A percentile compares a stretch with the other conserved stretches of the same genome.
These are phyloP conservation scores for Pyrocoelia pectoralis DNA, from an alignment of 2,888 invertebrate genomes.

Conservation along the genomic window DNA sequence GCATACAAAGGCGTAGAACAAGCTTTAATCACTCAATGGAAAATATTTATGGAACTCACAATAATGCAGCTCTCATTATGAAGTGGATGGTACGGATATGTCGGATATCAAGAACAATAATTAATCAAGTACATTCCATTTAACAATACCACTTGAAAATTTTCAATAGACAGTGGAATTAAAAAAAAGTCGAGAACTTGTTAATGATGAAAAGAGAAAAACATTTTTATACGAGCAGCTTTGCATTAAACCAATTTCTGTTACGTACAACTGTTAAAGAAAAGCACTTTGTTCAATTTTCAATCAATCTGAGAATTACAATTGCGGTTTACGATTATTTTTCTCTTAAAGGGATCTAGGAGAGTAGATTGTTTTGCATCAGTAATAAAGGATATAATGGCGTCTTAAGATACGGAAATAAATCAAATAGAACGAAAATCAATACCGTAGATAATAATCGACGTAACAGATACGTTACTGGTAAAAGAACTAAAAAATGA, in stretches of 20 bases:
- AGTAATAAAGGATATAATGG: constrained; percentile 20
- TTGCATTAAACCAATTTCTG: no score
- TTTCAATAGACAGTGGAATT: not conserved
- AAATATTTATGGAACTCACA: no score
- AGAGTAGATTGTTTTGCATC: constrained; percentile 23
- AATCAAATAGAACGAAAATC: constrained; percentile 17
- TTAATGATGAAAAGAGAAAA: not conserved
- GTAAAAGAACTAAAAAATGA: constrained; percentile 43
- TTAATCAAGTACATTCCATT: no score
- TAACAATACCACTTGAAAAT: not conserved
- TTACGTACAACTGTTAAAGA: not conserved
- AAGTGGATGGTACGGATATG: no score
- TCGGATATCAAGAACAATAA: no score
- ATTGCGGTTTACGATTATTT: constrained; percentile 14
- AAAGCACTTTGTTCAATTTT: constrained; percentile 11
- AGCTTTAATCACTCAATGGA: no score
- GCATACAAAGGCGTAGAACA: no score
- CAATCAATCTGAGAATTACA: constrained; percentile 7
- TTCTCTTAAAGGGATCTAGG: constrained; percentile 11
- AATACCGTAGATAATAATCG: constrained; percentile 23
- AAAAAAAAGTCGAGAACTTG: not conserved
- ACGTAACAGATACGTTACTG: constrained; percentile 19
- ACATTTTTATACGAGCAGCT: not conserved
- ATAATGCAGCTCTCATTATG: no score
- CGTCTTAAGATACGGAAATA: constrained; percentile 21